These are phyloP conservation scores for Romanogobio albipinnatus DNA, from an alignment of 2,113 vertebrate species.

Conservation along the genomic window DNA sequence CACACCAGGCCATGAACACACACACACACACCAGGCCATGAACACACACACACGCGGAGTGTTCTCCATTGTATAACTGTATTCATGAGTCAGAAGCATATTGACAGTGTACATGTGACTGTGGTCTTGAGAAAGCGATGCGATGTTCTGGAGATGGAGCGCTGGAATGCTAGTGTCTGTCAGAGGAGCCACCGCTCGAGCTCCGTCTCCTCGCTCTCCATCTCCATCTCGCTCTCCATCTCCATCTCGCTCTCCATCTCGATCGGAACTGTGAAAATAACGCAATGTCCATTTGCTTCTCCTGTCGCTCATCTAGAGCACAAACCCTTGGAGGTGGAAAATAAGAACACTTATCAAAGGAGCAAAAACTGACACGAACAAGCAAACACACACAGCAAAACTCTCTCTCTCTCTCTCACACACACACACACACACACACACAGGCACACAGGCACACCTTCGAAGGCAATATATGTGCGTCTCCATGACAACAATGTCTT, in stretches of 20 bases:
- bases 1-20: too few species aligned
- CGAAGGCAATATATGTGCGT: constrained; percentile 77
- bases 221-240: too few species aligned
- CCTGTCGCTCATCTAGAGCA: constrained; percentile 73
- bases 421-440: constrained; percentile 42
- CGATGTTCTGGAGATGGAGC: constrained; percentile 64
- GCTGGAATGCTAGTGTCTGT: constrained; percentile 60
- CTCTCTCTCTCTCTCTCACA: background rate
- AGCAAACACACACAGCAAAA: constrained; percentile 69
- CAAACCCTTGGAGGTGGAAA: constrained; percentile 77
- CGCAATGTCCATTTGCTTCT: constrained; percentile 63
- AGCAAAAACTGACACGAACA: constrained; percentile 66
- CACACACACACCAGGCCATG: background rate
- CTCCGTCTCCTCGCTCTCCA: constrained; percentile 53
- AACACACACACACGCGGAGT: background rate
- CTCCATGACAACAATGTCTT: constrained; percentile 59
- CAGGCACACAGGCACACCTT: constrained; percentile 60
- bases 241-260: too few species aligned
- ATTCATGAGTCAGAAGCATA: constrained; percentile 84
- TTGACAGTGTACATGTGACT: constrained; percentile 74
- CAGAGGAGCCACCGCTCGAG: too few species aligned
- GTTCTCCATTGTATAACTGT: constrained; percentile 72
- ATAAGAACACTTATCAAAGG: constrained; percentile 79
- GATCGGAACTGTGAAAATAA: constrained; percentile 68
- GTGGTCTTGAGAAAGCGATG: constrained; percentile 53